These are phyloP conservation scores for Hyla sarda DNA, from an alignment of 2,113 vertebrate genomes.

Conservation along the genomic window DNA sequence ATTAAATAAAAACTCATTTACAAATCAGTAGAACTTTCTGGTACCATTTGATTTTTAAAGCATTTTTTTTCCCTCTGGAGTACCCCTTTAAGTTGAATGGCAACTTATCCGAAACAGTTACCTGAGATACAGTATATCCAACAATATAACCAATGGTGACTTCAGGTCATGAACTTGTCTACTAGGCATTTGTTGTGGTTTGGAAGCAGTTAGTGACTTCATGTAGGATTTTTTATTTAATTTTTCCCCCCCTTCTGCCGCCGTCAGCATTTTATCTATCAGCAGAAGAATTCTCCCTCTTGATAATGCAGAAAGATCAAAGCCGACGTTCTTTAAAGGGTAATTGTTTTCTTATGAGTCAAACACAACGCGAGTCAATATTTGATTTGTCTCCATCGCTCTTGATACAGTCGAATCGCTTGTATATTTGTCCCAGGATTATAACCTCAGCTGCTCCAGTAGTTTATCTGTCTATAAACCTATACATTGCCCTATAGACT, in stretches of 20 bases:
- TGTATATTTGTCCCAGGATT: conserved; percentile 40
- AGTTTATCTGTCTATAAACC: not conserved
- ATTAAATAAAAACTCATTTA: too few relatives aligned
- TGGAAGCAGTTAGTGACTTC: not conserved
- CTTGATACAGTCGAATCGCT: conserved; percentile 24
- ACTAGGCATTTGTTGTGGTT: not conserved
- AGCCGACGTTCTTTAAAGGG: conserved; percentile 34
- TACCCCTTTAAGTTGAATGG: not conserved
- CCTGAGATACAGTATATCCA: too few relatives aligned
- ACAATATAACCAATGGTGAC: not conserved
- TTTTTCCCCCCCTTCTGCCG: not conserved
- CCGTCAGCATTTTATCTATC: conserved; percentile 39
- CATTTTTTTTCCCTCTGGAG: too few relatives aligned
- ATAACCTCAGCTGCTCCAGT: not conserved
- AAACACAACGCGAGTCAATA: conserved; percentile 35
- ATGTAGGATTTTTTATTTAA: not conserved
- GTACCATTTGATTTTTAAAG: too few relatives aligned
- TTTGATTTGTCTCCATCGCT: conserved; percentile 35
- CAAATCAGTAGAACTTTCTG: too few relatives aligned
- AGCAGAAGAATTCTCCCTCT: not conserved
- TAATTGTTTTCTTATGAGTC: conserved; percentile 52
- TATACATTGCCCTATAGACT: not conserved
- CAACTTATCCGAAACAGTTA: not conserved
- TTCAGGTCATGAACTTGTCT: conserved; percentile 14
- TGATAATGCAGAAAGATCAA: conserved; percentile 43